Base-by-base conservation (phyloP, 1,140 invertebrate species). In the Drosophila hydei region DNA sequence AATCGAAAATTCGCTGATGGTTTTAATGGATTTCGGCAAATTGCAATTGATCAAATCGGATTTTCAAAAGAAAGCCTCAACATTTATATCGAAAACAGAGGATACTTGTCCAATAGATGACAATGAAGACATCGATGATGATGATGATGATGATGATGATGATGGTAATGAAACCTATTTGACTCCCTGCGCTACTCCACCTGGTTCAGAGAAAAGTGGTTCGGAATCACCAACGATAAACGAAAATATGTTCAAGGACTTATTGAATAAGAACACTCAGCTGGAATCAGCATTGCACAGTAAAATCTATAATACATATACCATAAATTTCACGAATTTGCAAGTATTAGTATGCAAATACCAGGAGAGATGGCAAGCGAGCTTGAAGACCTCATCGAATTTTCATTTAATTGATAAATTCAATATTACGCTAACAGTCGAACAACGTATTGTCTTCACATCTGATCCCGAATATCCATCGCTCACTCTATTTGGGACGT, bases 131-230 rank as follows among this genome's bases (percentile, higher is more conserved):
- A 90, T 91, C 27, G 91, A 83, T 63, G 93, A 93, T 73, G 90
- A 92, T 27, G 91, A 83, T 62, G 93, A 94, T 74, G 93, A 93
- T 65, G 93, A 93, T 75, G 90, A 92, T 27, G 91, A 83, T 62
- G 93, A 94, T 74, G 93, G 93, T 65, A 93, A 93, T 75, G 95
- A 96, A 69, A 93, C 94, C 77, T 99, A 97, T 91, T 94, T 97
- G 90, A 99, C 98, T 4, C 98, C 97, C 9, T 97, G 97, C 85
- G 98, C 97, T 3, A 98, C 97, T 12, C 97, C 97, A 6, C 96
- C 96, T n/a, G 95, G 94, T 11, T 96, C 95, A 79, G 93, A 95
- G 77, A 94, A 93, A 45, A 95, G 94, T 79, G 93, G 93, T 21
- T 93, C 93, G 0, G 91, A 93, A 1, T 92, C 92, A 3, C 90